A percentile compares a stretch with the other conserved stretches of the same genome.
phyloP scores from a whole-genome alignment of 2,888 invertebrate genomes.

The Alviniconcha strummeri region DNA sequence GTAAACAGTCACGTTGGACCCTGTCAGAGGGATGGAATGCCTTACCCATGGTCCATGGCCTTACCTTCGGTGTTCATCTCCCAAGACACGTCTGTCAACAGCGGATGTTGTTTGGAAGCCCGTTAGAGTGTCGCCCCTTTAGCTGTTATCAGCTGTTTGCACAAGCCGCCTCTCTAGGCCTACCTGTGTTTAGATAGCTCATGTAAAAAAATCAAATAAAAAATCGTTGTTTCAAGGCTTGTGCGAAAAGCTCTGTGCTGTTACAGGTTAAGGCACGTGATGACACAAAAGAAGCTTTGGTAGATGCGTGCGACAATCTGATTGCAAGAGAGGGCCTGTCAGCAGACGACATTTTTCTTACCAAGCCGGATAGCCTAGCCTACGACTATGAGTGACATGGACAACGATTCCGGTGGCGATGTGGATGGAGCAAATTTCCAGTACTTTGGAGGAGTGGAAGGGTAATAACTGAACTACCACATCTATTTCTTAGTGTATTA shows the following conservation, averaged over 20 bases:
- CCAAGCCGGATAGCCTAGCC: too few relatives aligned
- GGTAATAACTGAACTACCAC: background rate
- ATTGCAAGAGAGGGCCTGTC: background rate
- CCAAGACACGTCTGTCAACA: background rate
- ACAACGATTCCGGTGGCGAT: background rate
- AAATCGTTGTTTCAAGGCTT: background rate
- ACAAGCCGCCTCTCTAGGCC: background rate
- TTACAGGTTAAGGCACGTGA: background rate
- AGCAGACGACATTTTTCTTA: background rate
- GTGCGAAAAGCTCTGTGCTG: background rate
- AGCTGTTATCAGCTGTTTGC: background rate
- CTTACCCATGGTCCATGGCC: too few relatives aligned
- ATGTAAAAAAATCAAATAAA: background rate
- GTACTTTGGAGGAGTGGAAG: slow-evolving; percentile 30
- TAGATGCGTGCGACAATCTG: background rate
- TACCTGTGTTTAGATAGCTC: background rate
- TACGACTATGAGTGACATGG: background rate
- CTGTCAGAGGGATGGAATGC: too few relatives aligned
- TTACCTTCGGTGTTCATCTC: background rate
- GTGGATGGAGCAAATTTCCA: background rate
- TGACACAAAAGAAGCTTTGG: background rate
- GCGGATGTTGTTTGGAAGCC: background rate
- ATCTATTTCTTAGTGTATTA: background rate
- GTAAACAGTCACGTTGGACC: too few relatives aligned
- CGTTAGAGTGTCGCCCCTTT: background rate